Evolutionary conservation across 2,888 invertebrate genomes (phyloP), one percentile per base, ranked within the genome.

Genomic region (Stomorhina lunata): DNA sequence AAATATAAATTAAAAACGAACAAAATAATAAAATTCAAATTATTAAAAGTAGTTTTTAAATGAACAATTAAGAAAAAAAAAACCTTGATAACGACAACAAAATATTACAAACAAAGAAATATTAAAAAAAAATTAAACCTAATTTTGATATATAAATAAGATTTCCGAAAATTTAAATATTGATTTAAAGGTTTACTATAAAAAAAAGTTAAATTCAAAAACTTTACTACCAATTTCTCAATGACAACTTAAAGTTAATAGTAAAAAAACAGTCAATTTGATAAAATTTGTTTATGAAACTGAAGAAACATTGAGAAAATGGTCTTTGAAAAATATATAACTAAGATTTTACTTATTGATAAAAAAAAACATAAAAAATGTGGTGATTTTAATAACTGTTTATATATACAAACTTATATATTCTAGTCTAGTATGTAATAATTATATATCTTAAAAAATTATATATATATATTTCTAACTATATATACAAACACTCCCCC

Each of bases 331-430:
- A n/a, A n/a, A n/a, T 22, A 22, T 22, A 12, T 22, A 48, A 15
- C n/a, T 37, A 59, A 37, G 27, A 37, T 34, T 53, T 29, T 61
- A 27, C 37, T 59, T 34, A 34, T 34, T 22, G 34, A 34, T 22
- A 22, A 17, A 17, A 45, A 69, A 43, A 45, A 71, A 50, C 9
- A 37, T 20, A 48, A 50, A 43, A 10, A 53, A 61, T 61, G 48
- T 65, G 77, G 77, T 81, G 81, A 81, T 81, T 81, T 81, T 77
- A 81, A 72, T 61, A 72, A 77, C 63, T 77, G 72, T 77, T 77
- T 77, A 72, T 72, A 77, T 45, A 53, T 50, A 55, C 37, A 71
- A 22, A 57, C 32, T 34, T 48, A 59, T 37, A 76, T 65, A 61
- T 72, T 68, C 57, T 69, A 50, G 25, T 61, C 61, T 61, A 48